A percentile compares a stretch with the other conserved stretches of the same genome.
phyloP scores from a whole-genome alignment of 23 tunicate species.

The Ciona savignyi region DNA sequence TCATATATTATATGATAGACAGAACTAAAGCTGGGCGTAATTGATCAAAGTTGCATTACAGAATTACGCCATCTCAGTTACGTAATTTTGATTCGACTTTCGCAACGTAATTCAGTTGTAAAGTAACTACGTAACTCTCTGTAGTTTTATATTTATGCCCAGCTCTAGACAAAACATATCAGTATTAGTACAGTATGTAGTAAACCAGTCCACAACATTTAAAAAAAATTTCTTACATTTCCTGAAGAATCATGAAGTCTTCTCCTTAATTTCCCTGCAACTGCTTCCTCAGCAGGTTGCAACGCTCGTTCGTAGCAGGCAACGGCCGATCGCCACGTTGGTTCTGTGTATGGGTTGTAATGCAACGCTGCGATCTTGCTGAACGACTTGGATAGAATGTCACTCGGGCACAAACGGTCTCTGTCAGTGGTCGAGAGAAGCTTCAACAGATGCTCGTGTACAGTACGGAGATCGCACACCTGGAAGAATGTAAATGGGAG shows the following conservation, averaged over 20 bases:
- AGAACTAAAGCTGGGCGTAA: too few relatives aligned
- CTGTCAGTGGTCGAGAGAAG: slow-evolving; percentile 54
- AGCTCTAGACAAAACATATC: too few relatives aligned
- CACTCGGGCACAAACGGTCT: slow-evolving; percentile 28
- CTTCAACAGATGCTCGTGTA: slow-evolving; percentile 66
- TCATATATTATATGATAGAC: too few relatives aligned
- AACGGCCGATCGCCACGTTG: slow-evolving; percentile 49
- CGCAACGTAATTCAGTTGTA: too few relatives aligned
- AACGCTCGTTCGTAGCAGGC: slow-evolving; percentile 51
- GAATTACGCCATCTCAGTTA: too few relatives aligned
- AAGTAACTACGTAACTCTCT: too few relatives aligned
- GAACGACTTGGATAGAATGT: slow-evolving; percentile 46
- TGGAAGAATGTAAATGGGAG: slow-evolving; percentile 13
- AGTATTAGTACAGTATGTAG: too few relatives aligned
- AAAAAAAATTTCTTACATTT: slow-evolving; percentile 19
- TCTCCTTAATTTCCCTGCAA: slow-evolving; percentile 57
- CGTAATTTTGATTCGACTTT: too few relatives aligned
- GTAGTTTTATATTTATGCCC: too few relatives aligned
- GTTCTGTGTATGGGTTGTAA: slow-evolving; percentile 75
- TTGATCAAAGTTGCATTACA: too few relatives aligned
- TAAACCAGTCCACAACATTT: too few relatives aligned
- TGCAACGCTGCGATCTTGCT: slow-evolving; percentile 48
- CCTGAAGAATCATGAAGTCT: slow-evolving; percentile 53
- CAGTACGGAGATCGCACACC: slow-evolving; percentile 65
- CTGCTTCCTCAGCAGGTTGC: slow-evolving; percentile 93